Base-by-base conservation (phyloP, 2,888 invertebrate species). In the Ophion slaviceki region DNA sequence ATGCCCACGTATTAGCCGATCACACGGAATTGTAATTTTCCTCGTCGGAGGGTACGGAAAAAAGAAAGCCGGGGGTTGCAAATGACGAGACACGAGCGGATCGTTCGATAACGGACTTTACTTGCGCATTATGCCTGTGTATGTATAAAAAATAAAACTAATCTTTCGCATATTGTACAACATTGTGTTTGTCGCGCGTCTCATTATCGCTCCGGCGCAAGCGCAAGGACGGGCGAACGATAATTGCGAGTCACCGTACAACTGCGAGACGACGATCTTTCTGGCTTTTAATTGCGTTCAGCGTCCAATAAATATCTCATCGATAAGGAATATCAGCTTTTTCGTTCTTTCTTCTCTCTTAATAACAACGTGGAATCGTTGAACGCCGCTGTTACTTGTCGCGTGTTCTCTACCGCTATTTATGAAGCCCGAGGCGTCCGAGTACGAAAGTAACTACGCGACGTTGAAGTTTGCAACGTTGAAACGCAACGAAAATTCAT, bases 1-100 rank as follows among this genome's bases (percentile, higher is more conserved):
- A 95, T 96, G 91, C 96, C 96, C 62, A 94, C 96, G 71, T 96
- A 96, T 93, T 97, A 94, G 95, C n/a, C 17, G 14, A 24, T 32
- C 32, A 2, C 24, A 28, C n/a, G 10, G 7, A 45, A 17, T 36
- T 6, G 3, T 5, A 24, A 17, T 57, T 77, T 67, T 77, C 10
- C 47, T 36, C 17, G 17, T 53, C 53, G 40, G 40, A 40, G 40
- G 1, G 40, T 53, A 17, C 53, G 53, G 53, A 14, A 2, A 4
- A 53, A 4, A 14, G 3, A 5, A 17, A 5, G 53, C 14, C 5
- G 3, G 4, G 53, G 5, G 53, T 14, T 14, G 4, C 53, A 14
- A 53, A 53, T 53, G 53, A 53, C 53, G 53, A 17, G 53, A 53
- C 53, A 53, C 17, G 14, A 53, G 17, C 17, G 2, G 53, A 14